Evolutionary conservation across 2,888 invertebrate genomes (phyloP).

Genomic region (Tipula unca): DNA sequence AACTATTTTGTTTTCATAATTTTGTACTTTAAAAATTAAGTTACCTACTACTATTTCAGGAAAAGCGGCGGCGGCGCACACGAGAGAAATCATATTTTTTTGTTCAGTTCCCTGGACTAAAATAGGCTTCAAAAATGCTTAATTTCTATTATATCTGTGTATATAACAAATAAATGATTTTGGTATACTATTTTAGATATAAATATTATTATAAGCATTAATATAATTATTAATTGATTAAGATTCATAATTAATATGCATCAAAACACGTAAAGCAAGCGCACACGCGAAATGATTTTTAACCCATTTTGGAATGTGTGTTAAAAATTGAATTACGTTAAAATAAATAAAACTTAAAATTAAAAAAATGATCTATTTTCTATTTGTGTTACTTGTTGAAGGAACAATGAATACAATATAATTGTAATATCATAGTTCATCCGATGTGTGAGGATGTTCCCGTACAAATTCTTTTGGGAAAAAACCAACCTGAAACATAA

Average conservation of each 20-base stretch:
- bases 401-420: constrained; percentile 29
- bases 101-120: background rate
- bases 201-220: background rate
- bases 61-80: background rate
- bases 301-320: background rate
- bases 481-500: constrained; percentile 53
- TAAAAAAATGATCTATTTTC: background rate
- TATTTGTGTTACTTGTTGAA: constrained; percentile 16
- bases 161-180: background rate
- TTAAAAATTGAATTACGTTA: background rate
- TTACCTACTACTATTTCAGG: background rate
- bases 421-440: constrained; percentile 43
- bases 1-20: background rate
- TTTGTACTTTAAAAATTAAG: background rate
- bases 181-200: background rate
- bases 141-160: background rate
- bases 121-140: background rate
- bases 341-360: background rate
- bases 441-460: constrained; percentile 45
- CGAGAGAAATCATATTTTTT: background rate
- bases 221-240: background rate
- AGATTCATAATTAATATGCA: background rate
- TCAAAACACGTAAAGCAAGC: background rate
- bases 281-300: background rate
- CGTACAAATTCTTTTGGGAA: constrained; percentile 73